Conservation (phyloP, 2,797 vertebrate species). For the Coendou prehensilis region DNA sequence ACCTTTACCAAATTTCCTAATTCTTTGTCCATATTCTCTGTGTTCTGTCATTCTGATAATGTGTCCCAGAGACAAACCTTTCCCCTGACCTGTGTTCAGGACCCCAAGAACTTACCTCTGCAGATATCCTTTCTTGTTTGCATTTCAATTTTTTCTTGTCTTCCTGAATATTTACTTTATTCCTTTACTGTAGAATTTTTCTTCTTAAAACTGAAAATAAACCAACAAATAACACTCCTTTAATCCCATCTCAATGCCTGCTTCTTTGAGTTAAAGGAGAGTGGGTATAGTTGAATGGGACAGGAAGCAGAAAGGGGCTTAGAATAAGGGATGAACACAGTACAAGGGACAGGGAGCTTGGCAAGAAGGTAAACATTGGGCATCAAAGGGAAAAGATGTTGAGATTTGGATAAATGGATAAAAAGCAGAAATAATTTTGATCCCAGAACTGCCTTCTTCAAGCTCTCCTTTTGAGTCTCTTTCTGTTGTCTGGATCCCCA, state of each 20-base stretch:
- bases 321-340: not conserved
- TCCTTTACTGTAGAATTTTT: conserved; percentile 34
- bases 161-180: conserved; percentile 28
- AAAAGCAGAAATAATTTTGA: conserved; percentile 39
- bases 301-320: conserved; percentile 11
- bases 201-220: conserved; percentile 53
- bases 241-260: not conserved
- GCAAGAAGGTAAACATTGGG: not conserved
- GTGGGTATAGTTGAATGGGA: not conserved
- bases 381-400: not conserved
- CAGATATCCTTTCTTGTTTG: not conserved
- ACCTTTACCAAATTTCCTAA: not conserved
- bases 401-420: not conserved
- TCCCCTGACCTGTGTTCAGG: not conserved
- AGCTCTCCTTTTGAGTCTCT: not conserved
- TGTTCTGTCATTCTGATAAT: not conserved
- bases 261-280: conserved; percentile 40
- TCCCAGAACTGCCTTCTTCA: not conserved
- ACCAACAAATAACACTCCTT: not conserved
- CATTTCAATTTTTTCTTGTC: not conserved
- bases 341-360: not conserved
- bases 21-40: not conserved
- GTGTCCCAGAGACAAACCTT: not conserved
- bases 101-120: conserved; percentile 4
- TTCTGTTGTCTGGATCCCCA: not conserved